phyloP scores from a whole-genome alignment of 2,888 invertebrate species.

The Morpho helenor region DNA sequence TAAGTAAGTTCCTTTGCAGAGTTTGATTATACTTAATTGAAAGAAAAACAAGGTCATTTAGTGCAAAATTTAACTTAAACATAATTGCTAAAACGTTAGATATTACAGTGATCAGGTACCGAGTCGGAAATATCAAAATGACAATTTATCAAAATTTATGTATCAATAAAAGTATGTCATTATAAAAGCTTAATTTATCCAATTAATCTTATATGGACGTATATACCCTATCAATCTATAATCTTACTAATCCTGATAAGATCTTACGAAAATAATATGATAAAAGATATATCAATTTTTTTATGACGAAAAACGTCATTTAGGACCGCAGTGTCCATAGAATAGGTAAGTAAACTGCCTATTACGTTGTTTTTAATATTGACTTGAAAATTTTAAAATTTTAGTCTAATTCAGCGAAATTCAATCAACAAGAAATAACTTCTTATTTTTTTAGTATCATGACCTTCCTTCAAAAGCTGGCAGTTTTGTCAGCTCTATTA shows the following conservation, averaged over 20 bases:
- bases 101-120: no score
- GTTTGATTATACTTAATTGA: background rate
- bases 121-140: background rate
- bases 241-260: background rate
- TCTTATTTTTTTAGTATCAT: slow-evolving; percentile 39
- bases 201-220: background rate
- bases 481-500: slow-evolving; percentile 42
- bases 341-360: slow-evolving; percentile 11
- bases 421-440: background rate
- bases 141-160: slow-evolving; percentile 10
- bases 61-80: no score
- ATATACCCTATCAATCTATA: background rate
- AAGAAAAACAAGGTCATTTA: background rate
- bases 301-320: slow-evolving; percentile 10
- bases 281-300: slow-evolving; percentile 5
- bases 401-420: no score
- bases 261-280: slow-evolving; percentile 4
- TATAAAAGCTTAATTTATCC: slow-evolving; percentile 4
- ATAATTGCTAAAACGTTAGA: no score
- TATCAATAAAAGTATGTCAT: slow-evolving; percentile 2
- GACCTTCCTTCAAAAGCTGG: slow-evolving; percentile 36
- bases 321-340: background rate
- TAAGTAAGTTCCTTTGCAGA: no score
- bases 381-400: no score
- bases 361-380: background rate